phyloP scores from a whole-genome alignment of 2,888 invertebrate genomes.

The Polylopha cassiicola region DNA sequence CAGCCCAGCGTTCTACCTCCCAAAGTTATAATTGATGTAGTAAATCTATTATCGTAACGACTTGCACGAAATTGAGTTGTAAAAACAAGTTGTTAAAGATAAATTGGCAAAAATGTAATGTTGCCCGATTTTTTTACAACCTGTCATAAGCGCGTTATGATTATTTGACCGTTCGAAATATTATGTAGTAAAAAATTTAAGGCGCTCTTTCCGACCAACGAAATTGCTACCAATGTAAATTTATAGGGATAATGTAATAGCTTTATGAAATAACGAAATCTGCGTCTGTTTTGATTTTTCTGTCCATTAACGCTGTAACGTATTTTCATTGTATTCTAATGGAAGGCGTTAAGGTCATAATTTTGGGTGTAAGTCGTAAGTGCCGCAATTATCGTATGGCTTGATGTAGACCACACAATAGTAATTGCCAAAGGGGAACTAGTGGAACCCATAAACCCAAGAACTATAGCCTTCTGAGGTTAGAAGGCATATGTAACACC shows the following conservation, averaged over 20 bases:
- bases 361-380: slow-evolving; percentile 3
- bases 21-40: slow-evolving; percentile 60
- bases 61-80: slow-evolving; percentile 61
- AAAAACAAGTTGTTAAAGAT: slow-evolving; percentile 68
- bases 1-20: slow-evolving; percentile 37
- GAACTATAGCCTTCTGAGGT: slow-evolving; percentile 6
- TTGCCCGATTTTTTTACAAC: slow-evolving; percentile 60
- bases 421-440: slow-evolving; percentile 20
- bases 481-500: slow-evolving; percentile 2
- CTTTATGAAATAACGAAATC: slow-evolving; percentile 6
- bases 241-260: slow-evolving; percentile 14
- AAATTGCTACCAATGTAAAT: slow-evolving; percentile 22
- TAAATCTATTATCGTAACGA: slow-evolving; percentile 62
- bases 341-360: slow-evolving; percentile 9
- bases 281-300: slow-evolving; percentile 6
- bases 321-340: no score
- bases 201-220: slow-evolving; percentile 41
- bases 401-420: slow-evolving; percentile 18
- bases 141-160: slow-evolving; percentile 68
- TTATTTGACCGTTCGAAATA: slow-evolving; percentile 65
- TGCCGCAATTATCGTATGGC: slow-evolving; percentile 14
- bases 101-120: slow-evolving; percentile 68
- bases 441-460: slow-evolving; percentile 18
- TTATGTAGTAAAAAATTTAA: slow-evolving; percentile 60
- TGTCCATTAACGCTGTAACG: slow-evolving; percentile 4